Evolutionary conservation across 2,113 vertebrate genomes (phyloP).

Genomic region (Hymenochirus boettgeri): DNA sequence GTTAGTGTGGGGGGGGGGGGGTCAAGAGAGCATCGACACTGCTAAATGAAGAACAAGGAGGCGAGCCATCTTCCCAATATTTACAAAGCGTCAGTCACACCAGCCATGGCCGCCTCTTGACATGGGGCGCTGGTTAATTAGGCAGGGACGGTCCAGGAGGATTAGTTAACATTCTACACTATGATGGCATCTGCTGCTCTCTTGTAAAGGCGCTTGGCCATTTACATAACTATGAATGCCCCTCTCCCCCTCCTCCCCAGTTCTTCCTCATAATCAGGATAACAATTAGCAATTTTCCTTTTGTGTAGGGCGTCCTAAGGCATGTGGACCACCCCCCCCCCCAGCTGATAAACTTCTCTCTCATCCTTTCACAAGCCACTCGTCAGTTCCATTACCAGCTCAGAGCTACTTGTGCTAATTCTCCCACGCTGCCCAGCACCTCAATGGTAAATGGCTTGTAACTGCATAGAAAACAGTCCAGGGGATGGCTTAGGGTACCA

Average conservation of each 20-base stretch:
- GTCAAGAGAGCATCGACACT: slow-evolving; percentile 47
- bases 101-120: slow-evolving; percentile 47
- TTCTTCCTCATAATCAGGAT: background rate
- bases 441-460: no score
- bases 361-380: no score
- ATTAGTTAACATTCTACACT: slow-evolving; percentile 45
- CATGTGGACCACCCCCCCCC: background rate
- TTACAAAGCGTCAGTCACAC: slow-evolving; percentile 48
- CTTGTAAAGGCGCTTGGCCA: slow-evolving; percentile 31
- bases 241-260: background rate
- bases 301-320: slow-evolving; percentile 7
- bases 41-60: slow-evolving; percentile 32
- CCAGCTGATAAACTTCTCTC: no score
- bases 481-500: no score
- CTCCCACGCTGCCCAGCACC: no score
- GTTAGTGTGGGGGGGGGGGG: background rate
- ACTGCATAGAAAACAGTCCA: no score
- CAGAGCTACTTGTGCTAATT: no score
- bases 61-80: slow-evolving; percentile 47
- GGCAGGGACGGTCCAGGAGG: slow-evolving; percentile 51
- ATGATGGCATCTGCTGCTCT: slow-evolving; percentile 53
- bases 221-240: slow-evolving; percentile 8
- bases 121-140: slow-evolving; percentile 52
- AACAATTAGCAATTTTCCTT: slow-evolving; percentile 27
- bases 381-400: no score